phyloP scores from a whole-genome alignment of 2,113 vertebrate genomes.

The Peromyscus leucopus region DNA sequence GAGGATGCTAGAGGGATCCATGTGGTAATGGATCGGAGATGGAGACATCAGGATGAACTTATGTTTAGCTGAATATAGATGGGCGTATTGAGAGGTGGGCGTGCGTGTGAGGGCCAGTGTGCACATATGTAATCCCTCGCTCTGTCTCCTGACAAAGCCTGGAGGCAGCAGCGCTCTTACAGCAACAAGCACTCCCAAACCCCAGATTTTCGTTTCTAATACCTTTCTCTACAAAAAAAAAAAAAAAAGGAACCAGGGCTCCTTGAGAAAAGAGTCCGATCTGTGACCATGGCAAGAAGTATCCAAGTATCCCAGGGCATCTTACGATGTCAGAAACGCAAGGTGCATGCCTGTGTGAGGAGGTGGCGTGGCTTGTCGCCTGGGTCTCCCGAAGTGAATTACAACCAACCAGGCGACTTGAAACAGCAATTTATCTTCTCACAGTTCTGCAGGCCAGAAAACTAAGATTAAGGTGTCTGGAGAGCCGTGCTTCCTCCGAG shows the following conservation, averaged over 20 bases:
- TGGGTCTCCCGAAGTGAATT: neutral
- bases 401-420: neutral
- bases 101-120: neutral
- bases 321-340: neutral
- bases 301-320: neutral
- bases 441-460: neutral
- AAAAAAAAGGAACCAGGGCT: neutral
- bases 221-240: neutral
- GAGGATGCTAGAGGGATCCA: neutral
- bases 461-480: neutral
- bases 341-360: neutral
- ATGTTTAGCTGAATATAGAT: neutral
- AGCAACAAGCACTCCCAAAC: neutral
- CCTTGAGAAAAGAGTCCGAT: neutral
- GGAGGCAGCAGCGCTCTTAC: neutral
- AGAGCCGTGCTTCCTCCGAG: neutral
- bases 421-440: neutral
- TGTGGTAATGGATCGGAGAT: neutral
- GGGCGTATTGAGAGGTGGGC: neutral
- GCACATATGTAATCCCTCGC: neutral
- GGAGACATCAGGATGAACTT: neutral
- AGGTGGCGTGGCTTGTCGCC: neutral
- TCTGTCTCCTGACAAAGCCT: neutral
- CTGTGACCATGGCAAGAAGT: neutral
- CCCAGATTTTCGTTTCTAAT: slow-evolving; percentile 35